A percentile compares a stretch with the other conserved stretches of the same genome.
phyloP scores from a whole-genome alignment of 2,113 vertebrate genomes.

The Halcyon malimbica region DNA sequence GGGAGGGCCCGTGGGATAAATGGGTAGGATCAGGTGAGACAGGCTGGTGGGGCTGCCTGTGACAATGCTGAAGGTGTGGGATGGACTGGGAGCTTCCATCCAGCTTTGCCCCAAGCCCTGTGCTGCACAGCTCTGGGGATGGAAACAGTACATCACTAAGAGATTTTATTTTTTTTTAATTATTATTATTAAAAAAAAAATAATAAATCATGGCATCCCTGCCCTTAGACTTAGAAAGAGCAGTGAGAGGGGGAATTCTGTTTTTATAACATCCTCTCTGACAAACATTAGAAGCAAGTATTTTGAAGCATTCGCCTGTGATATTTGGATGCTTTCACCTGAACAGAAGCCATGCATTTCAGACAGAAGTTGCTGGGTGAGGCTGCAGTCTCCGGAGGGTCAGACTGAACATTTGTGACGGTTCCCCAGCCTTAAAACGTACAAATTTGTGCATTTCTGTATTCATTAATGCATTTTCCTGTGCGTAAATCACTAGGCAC shows the following conservation, averaged over 20 bases:
- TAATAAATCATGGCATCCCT: background rate
- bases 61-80: background rate
- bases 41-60: background rate
- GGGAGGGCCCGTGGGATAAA: background rate
- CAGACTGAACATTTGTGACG: background rate
- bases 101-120: background rate
- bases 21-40: fast-evolving
- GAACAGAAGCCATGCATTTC: background rate
- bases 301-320: background rate
- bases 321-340: background rate
- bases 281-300: background rate
- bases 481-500: background rate
- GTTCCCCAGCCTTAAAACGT: background rate
- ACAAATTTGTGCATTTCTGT: background rate
- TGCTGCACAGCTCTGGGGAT: background rate
- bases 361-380: conserved; percentile 23
- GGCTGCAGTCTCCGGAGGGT: conserved; percentile 3
- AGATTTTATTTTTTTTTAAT: too few species aligned
- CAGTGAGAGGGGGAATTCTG: background rate
- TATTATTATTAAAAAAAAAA: background rate
- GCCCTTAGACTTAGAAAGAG: background rate
- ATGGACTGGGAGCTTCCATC: background rate
- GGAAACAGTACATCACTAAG: background rate
- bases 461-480: background rate
- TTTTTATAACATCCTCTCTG: background rate